Evolutionary conservation across 2,797 vertebrate genomes (phyloP).

Genomic region (Premnoplex brunnescens): DNA sequence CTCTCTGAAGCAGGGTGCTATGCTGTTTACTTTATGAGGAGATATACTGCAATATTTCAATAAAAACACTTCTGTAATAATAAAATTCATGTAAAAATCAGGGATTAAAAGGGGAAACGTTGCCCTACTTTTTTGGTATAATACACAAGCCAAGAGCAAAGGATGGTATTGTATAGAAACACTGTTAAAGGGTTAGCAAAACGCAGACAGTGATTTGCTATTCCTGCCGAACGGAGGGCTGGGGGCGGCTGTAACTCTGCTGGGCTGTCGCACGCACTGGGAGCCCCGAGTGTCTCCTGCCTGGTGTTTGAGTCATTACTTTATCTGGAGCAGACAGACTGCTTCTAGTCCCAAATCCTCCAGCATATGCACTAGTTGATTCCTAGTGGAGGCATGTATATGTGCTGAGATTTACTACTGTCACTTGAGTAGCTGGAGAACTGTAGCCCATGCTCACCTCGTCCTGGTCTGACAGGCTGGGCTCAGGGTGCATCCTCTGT

Average conservation of each 20-base stretch:
- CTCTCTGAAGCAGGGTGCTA: background rate
- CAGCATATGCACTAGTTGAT: background rate
- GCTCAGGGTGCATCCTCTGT: background rate
- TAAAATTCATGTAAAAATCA: background rate
- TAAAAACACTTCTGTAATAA: background rate
- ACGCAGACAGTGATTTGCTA: background rate
- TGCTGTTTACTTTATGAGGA: background rate
- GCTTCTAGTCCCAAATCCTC: conserved; percentile 1
- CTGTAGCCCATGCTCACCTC: fast-evolving
- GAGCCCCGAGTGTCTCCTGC: background rate
- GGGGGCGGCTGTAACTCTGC: background rate
- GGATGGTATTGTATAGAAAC: background rate
- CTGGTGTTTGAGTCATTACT: background rate
- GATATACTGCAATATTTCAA: background rate
- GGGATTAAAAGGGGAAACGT: background rate
- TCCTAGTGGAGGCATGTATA: background rate
- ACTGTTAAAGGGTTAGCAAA: background rate
- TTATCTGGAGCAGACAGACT: conserved; percentile 4
- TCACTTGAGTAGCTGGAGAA: background rate
- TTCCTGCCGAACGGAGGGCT: background rate
- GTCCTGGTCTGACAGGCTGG: background rate
- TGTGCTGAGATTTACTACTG: background rate
- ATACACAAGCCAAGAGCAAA: background rate
- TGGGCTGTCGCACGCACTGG: background rate
- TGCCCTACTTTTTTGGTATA: background rate